Conservation (phyloP, 2,113 vertebrate genomes). For the Phoxinus phoxinus region DNA sequence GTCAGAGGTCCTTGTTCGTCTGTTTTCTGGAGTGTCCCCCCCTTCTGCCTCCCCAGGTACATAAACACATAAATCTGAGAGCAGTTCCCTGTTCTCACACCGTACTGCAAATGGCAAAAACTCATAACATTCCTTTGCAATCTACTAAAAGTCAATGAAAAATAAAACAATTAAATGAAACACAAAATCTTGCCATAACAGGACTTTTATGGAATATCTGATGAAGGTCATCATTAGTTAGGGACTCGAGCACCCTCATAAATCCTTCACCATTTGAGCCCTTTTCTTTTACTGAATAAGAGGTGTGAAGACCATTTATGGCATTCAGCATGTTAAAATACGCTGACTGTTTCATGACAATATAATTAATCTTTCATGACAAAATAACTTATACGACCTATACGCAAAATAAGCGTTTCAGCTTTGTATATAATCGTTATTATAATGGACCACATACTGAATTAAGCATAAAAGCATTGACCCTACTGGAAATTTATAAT, state of each 20-base stretch:
- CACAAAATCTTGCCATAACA: no score
- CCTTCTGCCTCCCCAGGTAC: no score
- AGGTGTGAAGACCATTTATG: not conserved
- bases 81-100: no score
- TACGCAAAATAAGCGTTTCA: no score
- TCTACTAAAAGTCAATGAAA: no score
- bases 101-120: no score
- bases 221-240: constrained; percentile 55
- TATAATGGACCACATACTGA: not conserved
- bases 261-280: constrained; percentile 50
- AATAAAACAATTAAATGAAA: no score
- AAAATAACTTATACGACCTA: not conserved
- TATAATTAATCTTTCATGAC: not conserved
- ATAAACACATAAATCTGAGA: no score
- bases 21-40: no score
- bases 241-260: constrained; percentile 20
- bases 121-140: no score
- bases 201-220: constrained; percentile 64
- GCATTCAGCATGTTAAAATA: not conserved
- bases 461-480: constrained; percentile 1
- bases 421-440: no score
- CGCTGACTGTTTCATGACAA: not conserved
- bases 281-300: constrained; percentile 15
- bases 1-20: no score
- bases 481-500: not conserved